Evolutionary conservation across 2,888 invertebrate species (phyloP), one percentile per base, ranked within the genome.

Genomic region (Stenoptilia bipunctidactyla): DNA sequence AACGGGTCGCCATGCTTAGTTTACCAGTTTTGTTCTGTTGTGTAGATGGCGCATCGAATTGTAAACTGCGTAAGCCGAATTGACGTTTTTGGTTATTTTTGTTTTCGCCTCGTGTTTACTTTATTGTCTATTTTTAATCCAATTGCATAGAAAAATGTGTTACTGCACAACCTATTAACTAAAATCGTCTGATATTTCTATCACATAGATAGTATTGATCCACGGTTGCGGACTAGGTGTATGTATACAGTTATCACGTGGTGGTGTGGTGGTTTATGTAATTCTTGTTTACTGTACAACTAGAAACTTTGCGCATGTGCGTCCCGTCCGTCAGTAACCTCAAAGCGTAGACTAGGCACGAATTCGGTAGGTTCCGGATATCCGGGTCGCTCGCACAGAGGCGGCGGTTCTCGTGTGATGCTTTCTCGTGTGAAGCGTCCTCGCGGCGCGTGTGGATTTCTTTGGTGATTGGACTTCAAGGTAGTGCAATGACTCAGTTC

Each of bases 11-110:
- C n/a, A 44, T 42, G 47, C 48, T 53, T 58, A 59, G 63, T 64
- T 58, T 54, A 58, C 52, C 50, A 63, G 75, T 74, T 69, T 72
- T 71, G 59, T 56, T 67, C 55, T 62, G 60, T 66, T 65, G 66
- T 61, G 70, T 73, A 83, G 83, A 82, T 82, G 83, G 82, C 83
- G 82, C 73, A 66, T 62, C 67, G 63, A 62, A 65, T 74, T 73
- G 71, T 75, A 77, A 76, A 83, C 77, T 82, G 83, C 84, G 80
- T 82, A 76, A 72, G 71, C 73, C 66, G 74, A 72, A 70, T 67
- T 82, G 84, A 84, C 84, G 80, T 84, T 84, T 84, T 84, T 84
- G 84, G 84, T 84, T 84, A 84, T 83, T 83, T 84, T 80, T 80
- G 73, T 83, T 82, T 82, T 83, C 71, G 76, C 83, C 84, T 84